A percentile compares a stretch with the other conserved stretches of the same genome.
These are phyloP conservation scores for Caenorhabditis sp. DNA, from an alignment of 2,888 invertebrate species.

Conservation along the genomic window DNA sequence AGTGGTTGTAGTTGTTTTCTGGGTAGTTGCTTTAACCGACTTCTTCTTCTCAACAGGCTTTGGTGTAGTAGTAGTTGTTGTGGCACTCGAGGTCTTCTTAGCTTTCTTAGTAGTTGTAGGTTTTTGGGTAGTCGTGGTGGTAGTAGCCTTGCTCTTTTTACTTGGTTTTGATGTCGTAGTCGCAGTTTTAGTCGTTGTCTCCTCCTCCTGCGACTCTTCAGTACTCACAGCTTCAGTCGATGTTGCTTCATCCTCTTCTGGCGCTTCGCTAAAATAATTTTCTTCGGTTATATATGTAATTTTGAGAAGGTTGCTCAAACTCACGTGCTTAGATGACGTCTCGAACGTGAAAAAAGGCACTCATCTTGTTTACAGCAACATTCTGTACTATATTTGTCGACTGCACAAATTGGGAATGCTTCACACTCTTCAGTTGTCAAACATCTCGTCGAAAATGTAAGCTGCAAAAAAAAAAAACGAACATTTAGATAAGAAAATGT, in stretches of 20 bases:
- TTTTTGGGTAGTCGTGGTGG: not conserved
- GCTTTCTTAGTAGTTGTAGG: not conserved
- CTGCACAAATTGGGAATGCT: not conserved
- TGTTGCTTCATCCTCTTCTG: not conserved
- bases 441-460: not conserved
- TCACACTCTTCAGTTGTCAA: slow-evolving; percentile 1
- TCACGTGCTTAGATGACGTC: not conserved
- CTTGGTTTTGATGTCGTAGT: not conserved
- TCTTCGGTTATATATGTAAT: not conserved
- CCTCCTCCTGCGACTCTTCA: slow-evolving; percentile 2
- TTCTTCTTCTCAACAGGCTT: slow-evolving; percentile 1
- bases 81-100: not conserved
- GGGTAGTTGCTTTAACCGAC: not conserved
- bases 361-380: not conserved
- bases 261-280: not conserved
- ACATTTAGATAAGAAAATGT: not conserved
- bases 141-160: not conserved
- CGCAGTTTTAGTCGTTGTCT: not conserved
- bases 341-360: not conserved
- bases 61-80: not conserved
- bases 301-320: not conserved
- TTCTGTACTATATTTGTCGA: not conserved
- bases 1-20: not conserved
- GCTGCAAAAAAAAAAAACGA: slow-evolving; percentile 2
- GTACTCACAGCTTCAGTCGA: not conserved